Percentiles rank a stretch among this genome's conserved stretches.
These are phyloP conservation scores for Drosophila demipolita DNA, from an alignment of 2,888 invertebrate species.

Conservation along the genomic window DNA sequence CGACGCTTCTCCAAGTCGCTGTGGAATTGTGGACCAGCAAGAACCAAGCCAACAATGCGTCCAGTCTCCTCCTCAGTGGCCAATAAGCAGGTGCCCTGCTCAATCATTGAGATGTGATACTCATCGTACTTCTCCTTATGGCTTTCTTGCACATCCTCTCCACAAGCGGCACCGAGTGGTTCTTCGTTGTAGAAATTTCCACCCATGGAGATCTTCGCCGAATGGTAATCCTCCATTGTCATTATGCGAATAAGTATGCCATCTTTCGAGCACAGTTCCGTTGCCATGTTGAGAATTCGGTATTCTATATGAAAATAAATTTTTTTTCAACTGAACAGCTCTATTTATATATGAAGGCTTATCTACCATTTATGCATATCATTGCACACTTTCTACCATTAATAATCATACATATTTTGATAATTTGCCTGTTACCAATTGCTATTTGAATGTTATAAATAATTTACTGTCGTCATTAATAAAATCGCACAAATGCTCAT, in stretches of 20 bases:
- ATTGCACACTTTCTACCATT: too few relatives aligned
- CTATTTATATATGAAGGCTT: conserved; percentile 27
- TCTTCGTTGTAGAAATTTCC: conserved; percentile 50
- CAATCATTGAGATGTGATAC: conserved; percentile 50
- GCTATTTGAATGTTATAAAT: too few relatives aligned
- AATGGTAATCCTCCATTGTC: conserved; percentile 39
- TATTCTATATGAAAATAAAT: background rate
- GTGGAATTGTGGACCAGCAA: conserved; percentile 41
- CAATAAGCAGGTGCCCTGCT: conserved; percentile 48
- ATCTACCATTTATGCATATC: conserved; percentile 4
- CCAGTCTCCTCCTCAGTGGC: conserved; percentile 38
- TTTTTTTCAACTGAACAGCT: background rate
- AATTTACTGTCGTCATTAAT: too few relatives aligned
- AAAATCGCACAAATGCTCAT: too few relatives aligned
- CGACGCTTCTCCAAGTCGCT: conserved; percentile 42
- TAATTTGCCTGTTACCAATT: too few relatives aligned
- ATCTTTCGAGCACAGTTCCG: conserved; percentile 28
- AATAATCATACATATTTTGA: too few relatives aligned
- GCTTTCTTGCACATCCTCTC: conserved; percentile 35
- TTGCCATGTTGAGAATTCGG: conserved; percentile 25
- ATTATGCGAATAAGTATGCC: conserved; percentile 52
- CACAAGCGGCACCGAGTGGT: conserved; percentile 41
- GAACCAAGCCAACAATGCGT: conserved; percentile 49
- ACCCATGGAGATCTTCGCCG: conserved; percentile 39
- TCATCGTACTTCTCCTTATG: conserved; percentile 43